These are phyloP conservation scores for Phthorimaea operculella DNA, from an alignment of 1,140 invertebrate genomes.

Conservation along the genomic window DNA sequence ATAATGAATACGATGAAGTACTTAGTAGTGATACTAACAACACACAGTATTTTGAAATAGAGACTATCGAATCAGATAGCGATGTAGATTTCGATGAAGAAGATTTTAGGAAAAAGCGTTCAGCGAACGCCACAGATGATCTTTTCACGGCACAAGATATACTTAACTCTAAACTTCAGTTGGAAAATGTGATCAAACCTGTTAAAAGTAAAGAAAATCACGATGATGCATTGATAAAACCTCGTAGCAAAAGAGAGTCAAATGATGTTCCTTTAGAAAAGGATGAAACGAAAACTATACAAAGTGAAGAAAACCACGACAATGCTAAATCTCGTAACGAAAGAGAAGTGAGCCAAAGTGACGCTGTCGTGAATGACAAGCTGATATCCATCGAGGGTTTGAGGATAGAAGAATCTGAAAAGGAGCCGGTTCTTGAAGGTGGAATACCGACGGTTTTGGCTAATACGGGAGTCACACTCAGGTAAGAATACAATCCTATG, in stretches of 20 bases:
- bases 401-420: constrained; percentile 71
- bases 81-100: no score
- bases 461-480: constrained; percentile 67
- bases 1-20: no score
- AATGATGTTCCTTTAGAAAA: constrained; percentile 16
- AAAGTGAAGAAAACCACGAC: no score
- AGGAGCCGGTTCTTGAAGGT: constrained; percentile 70
- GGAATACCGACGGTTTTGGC: constrained; percentile 77
- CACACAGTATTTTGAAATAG: no score
- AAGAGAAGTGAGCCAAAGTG: constrained; percentile 5
- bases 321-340: neutral
- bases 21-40: no score
- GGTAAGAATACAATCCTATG: constrained; percentile 30
- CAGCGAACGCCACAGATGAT: neutral
- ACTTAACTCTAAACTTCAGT: neutral
- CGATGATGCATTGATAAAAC: neutral
- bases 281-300: constrained; percentile 14
- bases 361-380: constrained; percentile 24
- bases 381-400: constrained; percentile 66
- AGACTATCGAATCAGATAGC: no score
- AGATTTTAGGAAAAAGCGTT: no score
- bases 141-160: neutral
- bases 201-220: neutral
- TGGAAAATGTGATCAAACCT: neutral
- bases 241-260: neutral